phyloP scores from a whole-genome alignment of 2,888 invertebrate genomes.

The Tenthredo distinguenda region DNA sequence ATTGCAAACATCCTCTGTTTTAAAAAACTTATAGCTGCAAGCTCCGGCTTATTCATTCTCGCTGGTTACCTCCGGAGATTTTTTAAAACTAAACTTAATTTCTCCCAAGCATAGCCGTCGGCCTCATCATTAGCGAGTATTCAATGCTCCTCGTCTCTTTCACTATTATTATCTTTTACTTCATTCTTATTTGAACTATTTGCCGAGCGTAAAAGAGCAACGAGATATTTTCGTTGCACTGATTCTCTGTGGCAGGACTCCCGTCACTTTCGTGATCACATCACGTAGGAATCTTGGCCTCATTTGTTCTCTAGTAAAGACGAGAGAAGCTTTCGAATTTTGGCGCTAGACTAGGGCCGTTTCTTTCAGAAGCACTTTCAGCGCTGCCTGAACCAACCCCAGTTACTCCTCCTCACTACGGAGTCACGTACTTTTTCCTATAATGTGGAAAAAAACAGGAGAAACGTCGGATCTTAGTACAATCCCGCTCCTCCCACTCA shows the following conservation, averaged over 20 bases:
- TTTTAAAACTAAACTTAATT: neutral
- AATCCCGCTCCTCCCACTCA: neutral
- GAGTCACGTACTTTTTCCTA: constrained; percentile 32
- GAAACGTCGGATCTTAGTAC: neutral
- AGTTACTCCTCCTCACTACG: neutral
- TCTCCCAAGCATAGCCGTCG: neutral
- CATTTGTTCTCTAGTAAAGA: constrained; percentile 40
- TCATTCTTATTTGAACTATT: constrained; percentile 5
- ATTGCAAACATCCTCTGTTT: neutral
- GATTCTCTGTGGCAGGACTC: constrained; percentile 1
- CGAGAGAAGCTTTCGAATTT: constrained; percentile 45
- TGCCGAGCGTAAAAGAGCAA: neutral
- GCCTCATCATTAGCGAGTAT: constrained; percentile 11
- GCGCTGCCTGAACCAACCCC: constrained; percentile 5
- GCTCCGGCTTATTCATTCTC: neutral
- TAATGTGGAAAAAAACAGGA: constrained; percentile 9
- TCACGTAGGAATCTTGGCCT: constrained; percentile 46
- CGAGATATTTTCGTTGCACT: constrained; percentile 30
- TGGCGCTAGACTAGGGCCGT: neutral
- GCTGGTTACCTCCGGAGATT: neutral
- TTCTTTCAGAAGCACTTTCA: constrained; percentile 32
- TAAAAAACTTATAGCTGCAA: neutral
- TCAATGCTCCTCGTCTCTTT: neutral
- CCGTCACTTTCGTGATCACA: constrained; percentile 36
- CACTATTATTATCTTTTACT: neutral